Evolutionary conservation across 2,797 vertebrate genomes (phyloP).

Genomic region (Pygocentrus nattereri): DNA sequence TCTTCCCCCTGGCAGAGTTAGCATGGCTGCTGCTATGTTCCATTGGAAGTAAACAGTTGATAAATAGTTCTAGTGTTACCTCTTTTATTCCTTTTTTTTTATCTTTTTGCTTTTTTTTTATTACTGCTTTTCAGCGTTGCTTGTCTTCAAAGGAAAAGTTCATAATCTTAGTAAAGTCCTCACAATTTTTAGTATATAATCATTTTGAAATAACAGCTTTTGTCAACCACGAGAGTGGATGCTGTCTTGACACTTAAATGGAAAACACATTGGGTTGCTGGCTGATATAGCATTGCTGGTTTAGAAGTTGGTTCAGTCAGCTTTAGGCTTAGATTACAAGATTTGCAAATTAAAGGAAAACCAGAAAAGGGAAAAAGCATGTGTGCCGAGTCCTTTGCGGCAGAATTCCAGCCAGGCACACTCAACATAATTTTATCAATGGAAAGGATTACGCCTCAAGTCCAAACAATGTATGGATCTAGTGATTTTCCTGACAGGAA

Average conservation of each 20-base stretch:
- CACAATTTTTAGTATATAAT: slow-evolving; percentile 88
- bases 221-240: slow-evolving; percentile 90
- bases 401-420: slow-evolving; percentile 77
- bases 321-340: slow-evolving; percentile 96
- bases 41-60: slow-evolving; percentile 69
- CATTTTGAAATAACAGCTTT: slow-evolving; percentile 93
- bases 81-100: slow-evolving; percentile 7
- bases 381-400: slow-evolving; percentile 81
- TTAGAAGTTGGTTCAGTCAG: slow-evolving; percentile 89
- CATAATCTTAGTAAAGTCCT: slow-evolving; percentile 83
- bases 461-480: slow-evolving; percentile 79
- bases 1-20: slow-evolving; percentile 79
- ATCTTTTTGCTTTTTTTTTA: slow-evolving; percentile 40
- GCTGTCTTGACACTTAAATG: slow-evolving; percentile 94
- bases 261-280: slow-evolving; percentile 95
- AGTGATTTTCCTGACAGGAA: slow-evolving; percentile 75
- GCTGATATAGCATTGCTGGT: slow-evolving; percentile 83
- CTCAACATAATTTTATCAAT: slow-evolving; percentile 81
- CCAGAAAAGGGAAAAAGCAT: slow-evolving; percentile 84
- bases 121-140: slow-evolving; percentile 22
- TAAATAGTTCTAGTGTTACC: slow-evolving; percentile 70
- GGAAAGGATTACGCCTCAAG: slow-evolving; percentile 81
- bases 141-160: slow-evolving; percentile 80
- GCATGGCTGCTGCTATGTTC: slow-evolving; percentile 67
- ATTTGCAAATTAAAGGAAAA: slow-evolving; percentile 98